Evolutionary conservation across 35 echinoderm and acorn worm species (phyloP).

Genomic region (Apostichopus californicus): DNA sequence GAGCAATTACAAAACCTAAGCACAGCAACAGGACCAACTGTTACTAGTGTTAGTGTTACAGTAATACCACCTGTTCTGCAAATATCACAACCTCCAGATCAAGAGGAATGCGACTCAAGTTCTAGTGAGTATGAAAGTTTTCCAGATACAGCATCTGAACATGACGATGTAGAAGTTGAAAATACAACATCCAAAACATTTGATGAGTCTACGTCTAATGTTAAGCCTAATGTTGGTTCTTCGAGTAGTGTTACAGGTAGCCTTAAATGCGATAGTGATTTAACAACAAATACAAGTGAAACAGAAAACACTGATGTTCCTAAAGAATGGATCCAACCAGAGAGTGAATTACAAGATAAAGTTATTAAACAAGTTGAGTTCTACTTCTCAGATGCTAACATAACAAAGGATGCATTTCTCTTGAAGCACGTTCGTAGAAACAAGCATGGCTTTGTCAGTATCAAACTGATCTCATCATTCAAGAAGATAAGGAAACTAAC

Average conservation of each 20-base stretch:
- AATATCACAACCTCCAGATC: slow-evolving; percentile 60
- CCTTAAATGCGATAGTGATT: too few relatives aligned
- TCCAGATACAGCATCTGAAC: slow-evolving; percentile 42
- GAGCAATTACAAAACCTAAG: slow-evolving; percentile 13
- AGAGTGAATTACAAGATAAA: slow-evolving; percentile 75
- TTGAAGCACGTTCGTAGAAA: slow-evolving; percentile 92
- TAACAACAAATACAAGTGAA: neutral
- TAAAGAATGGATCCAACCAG: slow-evolving; percentile 87
- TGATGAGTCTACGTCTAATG: neutral
- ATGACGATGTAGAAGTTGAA: neutral
- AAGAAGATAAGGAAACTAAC: slow-evolving; percentile 93
- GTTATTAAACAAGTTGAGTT: slow-evolving; percentile 97
- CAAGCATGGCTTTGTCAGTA: slow-evolving; percentile 93
- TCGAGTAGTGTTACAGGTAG: neutral
- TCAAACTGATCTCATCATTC: slow-evolving; percentile 97
- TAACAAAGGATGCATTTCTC: slow-evolving; percentile 96
- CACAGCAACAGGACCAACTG: neutral
- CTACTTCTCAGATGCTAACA: slow-evolving; percentile 99
- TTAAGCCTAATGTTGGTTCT: neutral
- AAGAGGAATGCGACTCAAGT: slow-evolving; percentile 52
- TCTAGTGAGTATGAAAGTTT: slow-evolving; percentile 59
- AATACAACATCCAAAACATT: neutral
- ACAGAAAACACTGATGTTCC: neutral
- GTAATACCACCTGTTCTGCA: slow-evolving; percentile 64
- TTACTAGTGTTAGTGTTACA: neutral